phyloP scores from a whole-genome alignment of 92 coral and sea anemone species.

The Paramuricea clavata region DNA sequence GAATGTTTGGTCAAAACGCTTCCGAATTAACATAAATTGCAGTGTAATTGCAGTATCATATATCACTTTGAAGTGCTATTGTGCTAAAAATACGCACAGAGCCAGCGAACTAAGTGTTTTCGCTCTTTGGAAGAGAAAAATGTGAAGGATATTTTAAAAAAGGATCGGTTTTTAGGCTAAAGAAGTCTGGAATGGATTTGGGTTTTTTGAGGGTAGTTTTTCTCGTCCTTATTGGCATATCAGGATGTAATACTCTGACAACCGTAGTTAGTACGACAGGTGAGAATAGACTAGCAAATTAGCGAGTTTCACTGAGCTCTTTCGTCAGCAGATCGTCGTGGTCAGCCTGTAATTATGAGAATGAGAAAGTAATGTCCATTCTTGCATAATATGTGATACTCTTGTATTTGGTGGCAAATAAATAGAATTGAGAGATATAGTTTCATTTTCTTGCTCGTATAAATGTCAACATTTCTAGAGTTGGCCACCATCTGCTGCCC shows the following conservation, averaged over 20 bases:
- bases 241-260: background rate
- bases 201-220: background rate
- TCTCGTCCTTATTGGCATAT: background rate
- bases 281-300: too few relatives aligned
- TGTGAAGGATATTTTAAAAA: background rate
- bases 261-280: background rate
- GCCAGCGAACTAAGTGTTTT: background rate
- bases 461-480: too few relatives aligned
- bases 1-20: background rate
- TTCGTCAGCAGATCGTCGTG: too few relatives aligned
- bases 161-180: background rate
- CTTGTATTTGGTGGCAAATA: too few relatives aligned
- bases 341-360: too few relatives aligned
- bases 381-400: too few relatives aligned
- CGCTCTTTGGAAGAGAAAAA: background rate
- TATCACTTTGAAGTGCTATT: background rate
- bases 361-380: too few relatives aligned
- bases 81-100: background rate
- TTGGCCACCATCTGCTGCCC: too few relatives aligned
- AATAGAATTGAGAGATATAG: too few relatives aligned
- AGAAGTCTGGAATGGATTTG: background rate
- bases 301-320: too few relatives aligned
- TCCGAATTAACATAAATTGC: background rate
- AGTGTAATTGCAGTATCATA: background rate
- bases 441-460: too few relatives aligned